Evolutionary conservation across 1,140 invertebrate species (phyloP).

Genomic region (Leptopilina clavipes): DNA sequence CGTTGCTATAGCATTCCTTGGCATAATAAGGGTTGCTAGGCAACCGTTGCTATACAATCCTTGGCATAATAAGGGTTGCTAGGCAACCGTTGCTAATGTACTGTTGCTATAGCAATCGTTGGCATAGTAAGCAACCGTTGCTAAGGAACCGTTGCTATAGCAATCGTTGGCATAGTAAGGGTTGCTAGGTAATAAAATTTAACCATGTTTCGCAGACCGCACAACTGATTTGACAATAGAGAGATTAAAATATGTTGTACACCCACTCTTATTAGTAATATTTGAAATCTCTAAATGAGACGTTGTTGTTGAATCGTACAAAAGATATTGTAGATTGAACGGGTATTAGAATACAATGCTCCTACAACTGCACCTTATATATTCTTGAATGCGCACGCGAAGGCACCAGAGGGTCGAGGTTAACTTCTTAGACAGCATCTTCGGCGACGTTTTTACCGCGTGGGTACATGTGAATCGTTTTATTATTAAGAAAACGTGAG

Average conservation of each 20-base stretch:
- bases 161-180: too few relatives aligned
- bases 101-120: too few relatives aligned
- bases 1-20: too few relatives aligned
- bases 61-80: too few relatives aligned
- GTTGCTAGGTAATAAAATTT: too few relatives aligned
- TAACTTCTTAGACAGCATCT: conserved; percentile 20
- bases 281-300: not conserved
- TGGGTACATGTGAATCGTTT: conserved; percentile 23
- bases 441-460: not conserved
- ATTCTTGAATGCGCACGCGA: not conserved
- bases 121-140: too few relatives aligned
- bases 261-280: not conserved
- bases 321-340: not conserved
- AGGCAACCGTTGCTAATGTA: too few relatives aligned
- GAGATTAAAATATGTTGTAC: not conserved
- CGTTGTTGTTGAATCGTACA: conserved; percentile 15
- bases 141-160: too few relatives aligned
- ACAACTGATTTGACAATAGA: not conserved
- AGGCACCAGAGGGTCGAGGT: conserved; percentile 8
- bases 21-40: too few relatives aligned
- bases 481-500: conserved; percentile 3
- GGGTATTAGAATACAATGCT: conserved; percentile 28
- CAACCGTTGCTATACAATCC: too few relatives aligned
- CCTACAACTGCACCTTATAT: conserved; percentile 6
- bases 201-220: too few relatives aligned